phyloP scores from a whole-genome alignment of 2,113 vertebrate genomes.

The Hyaena hyaena region DNA sequence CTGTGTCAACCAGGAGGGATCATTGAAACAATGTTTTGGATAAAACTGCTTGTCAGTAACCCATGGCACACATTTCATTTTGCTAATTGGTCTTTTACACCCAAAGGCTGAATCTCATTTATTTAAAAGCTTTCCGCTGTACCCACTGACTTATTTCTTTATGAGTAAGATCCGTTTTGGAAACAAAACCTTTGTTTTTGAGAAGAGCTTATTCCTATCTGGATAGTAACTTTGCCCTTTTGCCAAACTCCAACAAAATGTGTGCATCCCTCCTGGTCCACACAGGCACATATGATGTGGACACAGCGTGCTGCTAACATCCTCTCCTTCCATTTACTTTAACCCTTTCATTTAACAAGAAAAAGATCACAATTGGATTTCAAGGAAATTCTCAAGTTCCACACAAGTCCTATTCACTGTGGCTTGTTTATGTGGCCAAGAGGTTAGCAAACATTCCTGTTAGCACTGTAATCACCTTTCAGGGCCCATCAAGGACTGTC shows the following conservation, averaged over 20 bases:
- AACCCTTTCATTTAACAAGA: not conserved
- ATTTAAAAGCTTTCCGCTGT: constrained; percentile 15
- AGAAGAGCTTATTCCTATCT: not conserved
- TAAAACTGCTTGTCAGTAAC: not conserved
- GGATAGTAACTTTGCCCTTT: not conserved
- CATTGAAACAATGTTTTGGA: not conserved
- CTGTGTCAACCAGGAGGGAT: not conserved
- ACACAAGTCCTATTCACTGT: not conserved
- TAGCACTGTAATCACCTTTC: not conserved
- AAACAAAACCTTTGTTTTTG: not conserved
- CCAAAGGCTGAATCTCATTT: not conserved
- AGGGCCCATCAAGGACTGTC: not conserved
- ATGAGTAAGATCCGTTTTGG: not conserved
- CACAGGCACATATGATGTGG: not conserved
- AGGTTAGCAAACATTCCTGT: not conserved
- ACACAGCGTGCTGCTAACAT: fast-evolving
- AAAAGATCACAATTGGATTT: not conserved
- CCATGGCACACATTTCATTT: not conserved
- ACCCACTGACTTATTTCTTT: not conserved
- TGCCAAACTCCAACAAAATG: not conserved
- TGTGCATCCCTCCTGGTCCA: not conserved
- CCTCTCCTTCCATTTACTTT: not conserved
- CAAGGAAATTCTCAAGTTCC: constrained; percentile 25
- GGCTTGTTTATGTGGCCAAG: not conserved
- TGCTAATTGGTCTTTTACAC: not conserved